These are phyloP conservation scores for Sylvia borin DNA, from an alignment of 2,797 vertebrate genomes.

Conservation along the genomic window DNA sequence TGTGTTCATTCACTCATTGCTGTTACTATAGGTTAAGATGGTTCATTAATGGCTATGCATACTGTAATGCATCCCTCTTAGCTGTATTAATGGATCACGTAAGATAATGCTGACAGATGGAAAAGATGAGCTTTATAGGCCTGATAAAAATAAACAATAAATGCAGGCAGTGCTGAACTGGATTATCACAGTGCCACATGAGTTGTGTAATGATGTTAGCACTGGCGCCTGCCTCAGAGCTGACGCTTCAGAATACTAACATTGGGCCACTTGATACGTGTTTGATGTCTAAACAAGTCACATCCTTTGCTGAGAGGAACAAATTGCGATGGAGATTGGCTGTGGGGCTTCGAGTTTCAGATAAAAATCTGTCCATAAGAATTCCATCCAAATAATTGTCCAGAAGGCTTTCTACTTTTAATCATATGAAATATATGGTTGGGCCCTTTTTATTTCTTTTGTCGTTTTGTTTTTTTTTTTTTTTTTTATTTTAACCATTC, in stretches of 20 bases:
- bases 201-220: slow-evolving; percentile 42
- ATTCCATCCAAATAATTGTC: neutral
- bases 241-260: slow-evolving; percentile 52
- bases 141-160: slow-evolving; percentile 64
- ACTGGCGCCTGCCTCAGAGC: neutral
- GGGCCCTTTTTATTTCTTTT: neutral
- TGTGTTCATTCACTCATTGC: neutral
- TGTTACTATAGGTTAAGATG: slow-evolving; percentile 25
- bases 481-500: neutral
- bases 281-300: slow-evolving; percentile 57
- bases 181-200: slow-evolving; percentile 11
- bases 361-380: neutral
- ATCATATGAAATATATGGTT: neutral
- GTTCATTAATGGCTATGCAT: slow-evolving; percentile 26
- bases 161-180: slow-evolving; percentile 12
- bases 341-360: neutral
- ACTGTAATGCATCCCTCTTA: slow-evolving; percentile 17
- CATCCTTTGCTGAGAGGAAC: slow-evolving; percentile 15
- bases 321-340: neutral
- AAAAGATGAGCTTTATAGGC: slow-evolving; percentile 63
- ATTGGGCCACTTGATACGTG: slow-evolving; percentile 38
- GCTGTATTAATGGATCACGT: slow-evolving; percentile 30
- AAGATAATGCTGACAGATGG: slow-evolving; percentile 50
- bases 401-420: neutral
- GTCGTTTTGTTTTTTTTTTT: neutral